Conservation (phyloP, 2,888 invertebrate species). For the Steinernema carpocapsae region DNA sequence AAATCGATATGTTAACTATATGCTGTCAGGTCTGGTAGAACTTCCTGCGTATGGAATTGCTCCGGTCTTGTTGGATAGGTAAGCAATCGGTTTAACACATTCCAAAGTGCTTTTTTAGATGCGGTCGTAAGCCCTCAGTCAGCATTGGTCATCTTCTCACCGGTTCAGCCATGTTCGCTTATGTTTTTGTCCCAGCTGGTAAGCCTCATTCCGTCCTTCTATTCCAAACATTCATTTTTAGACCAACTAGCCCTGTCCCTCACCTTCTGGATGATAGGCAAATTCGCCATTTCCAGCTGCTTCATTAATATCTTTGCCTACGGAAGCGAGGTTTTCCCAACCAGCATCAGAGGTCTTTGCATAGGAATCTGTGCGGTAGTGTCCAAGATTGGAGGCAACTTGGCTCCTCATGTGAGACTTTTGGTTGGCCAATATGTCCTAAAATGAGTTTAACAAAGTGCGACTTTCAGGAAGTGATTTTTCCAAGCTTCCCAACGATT, state of each 20-base stretch:
- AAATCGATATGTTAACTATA: conserved; percentile 60
- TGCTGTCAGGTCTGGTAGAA: conserved; percentile 60
- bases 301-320: conserved; percentile 64
- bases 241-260: conserved; percentile 36
- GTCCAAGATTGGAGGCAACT: conserved; percentile 51
- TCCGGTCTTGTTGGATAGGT: conserved; percentile 54
- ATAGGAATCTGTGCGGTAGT: conserved; percentile 54
- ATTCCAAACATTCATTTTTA: not conserved
- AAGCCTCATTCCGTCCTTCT: not conserved
- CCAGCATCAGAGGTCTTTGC: conserved; percentile 46
- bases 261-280: conserved; percentile 60
- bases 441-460: not conserved
- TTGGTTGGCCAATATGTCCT: conserved; percentile 41
- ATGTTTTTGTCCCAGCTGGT: conserved; percentile 36
- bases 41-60: conserved; percentile 58
- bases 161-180: conserved; percentile 39
- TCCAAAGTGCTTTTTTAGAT: conserved; percentile 33
- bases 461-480: conserved; percentile 41
- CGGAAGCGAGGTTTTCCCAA: conserved; percentile 60
- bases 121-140: conserved; percentile 45
- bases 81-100: no score
- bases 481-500: conserved; percentile 39
- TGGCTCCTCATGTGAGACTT: conserved; percentile 49
- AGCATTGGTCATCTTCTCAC: conserved; percentile 40
- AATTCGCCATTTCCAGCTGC: conserved; percentile 57